Evolutionary conservation across 2,797 vertebrate species (phyloP), one percentile per base, ranked within the genome.

Genomic region (Myotis daubentonii): DNA sequence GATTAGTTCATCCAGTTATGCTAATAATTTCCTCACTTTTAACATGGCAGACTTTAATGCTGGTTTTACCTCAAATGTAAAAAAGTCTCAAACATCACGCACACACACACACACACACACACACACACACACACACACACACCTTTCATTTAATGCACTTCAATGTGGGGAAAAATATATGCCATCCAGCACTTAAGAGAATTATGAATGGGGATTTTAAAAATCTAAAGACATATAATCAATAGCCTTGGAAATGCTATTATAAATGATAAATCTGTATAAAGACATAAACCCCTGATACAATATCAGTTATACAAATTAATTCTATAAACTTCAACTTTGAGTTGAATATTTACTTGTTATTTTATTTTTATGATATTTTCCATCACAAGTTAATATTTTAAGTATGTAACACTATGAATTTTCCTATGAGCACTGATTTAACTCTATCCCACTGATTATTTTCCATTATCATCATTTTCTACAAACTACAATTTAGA

Each of bases 401-500:
- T 79, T 36, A 92, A 66, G 47, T 75, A 87, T 72, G 90, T 96
- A 88, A 93, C 22, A 49, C 20, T 94, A 76, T 74, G 28, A 89
- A 47, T 36, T 51, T 83, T 81, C 60, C 6, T 49, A 9, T 53
- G 33, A 92, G 8, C 74, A 87, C n/a, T 47, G 38, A 86, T 81
- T 84, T 91, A 81, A 22, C 36, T 78, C 0, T 36, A 62, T 89
- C 25, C 12, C 30, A 86, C 25, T 33, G 7, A 79, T 76, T 36
- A 38, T 2, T 71, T 72, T 41, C n/a, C 33, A 51, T 49, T 44
- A 90, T 47, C 23, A 33, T 62, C 76, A 38, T 68, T 93, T 93
- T 85, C 80, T 66, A 92, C 53, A 91, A 96, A 81, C 53, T 65
- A 17, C 23, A 41, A 72, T 84, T 96, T 88, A 85, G 74, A 92